Percentiles rank a stretch among this genome's conserved stretches.
Conservation (phyloP, 2,797 vertebrate genomes). For the Clarias fuscus region DNA sequence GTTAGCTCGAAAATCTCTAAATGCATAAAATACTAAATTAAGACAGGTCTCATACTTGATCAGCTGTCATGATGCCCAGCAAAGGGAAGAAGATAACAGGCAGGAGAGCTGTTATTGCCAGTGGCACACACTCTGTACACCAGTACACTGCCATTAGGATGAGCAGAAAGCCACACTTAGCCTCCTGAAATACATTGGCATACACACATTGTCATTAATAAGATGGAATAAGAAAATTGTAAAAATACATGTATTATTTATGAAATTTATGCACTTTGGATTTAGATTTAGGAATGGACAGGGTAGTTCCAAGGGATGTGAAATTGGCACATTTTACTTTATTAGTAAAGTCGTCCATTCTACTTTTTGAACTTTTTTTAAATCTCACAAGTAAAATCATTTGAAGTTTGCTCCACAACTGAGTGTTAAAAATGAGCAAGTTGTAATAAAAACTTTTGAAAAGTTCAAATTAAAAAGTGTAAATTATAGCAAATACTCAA, state of each 20-base stretch:
- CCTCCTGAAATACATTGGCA: slow-evolving; percentile 73
- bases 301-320: not conserved
- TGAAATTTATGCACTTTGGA: not conserved
- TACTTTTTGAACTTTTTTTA: too few relatives aligned
- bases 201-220: not conserved
- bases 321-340: not conserved
- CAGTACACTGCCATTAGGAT: slow-evolving; percentile 92
- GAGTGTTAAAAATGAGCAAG: not conserved
- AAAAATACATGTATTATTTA: not conserved
- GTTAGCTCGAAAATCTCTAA: not conserved
- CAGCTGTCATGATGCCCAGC: slow-evolving; percentile 87
- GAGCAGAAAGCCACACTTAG: slow-evolving; percentile 87
- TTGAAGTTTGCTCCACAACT: not conserved
- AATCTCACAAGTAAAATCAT: not conserved
- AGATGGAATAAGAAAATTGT: not conserved
- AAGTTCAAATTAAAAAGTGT: not conserved
- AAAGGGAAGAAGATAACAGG: slow-evolving; percentile 90
- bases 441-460: not conserved
- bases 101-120: slow-evolving; percentile 87
- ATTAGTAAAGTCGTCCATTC: not conserved
- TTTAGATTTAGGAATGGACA: not conserved
- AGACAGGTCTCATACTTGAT: slow-evolving; percentile 71
- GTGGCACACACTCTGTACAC: slow-evolving; percentile 92
- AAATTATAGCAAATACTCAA: too few relatives aligned
- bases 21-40: not conserved